Conservation (phyloP, 2,797 vertebrate species). For the Luscinia luscinia region DNA sequence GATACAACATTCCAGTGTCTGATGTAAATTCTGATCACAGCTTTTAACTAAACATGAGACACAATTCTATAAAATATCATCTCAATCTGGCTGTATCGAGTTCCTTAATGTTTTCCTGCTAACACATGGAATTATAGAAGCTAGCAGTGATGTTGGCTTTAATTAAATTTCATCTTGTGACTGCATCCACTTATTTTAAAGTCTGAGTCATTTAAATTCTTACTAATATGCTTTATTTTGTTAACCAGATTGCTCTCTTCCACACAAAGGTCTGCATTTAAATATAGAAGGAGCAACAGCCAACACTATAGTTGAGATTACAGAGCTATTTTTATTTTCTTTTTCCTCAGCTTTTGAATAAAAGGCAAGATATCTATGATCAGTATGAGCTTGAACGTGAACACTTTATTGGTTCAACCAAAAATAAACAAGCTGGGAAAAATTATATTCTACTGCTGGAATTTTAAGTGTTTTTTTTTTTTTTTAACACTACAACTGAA, state of each 20-base stretch:
- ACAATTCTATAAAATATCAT: not conserved
- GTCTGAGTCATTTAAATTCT: not conserved
- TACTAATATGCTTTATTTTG: not conserved
- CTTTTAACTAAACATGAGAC: not conserved
- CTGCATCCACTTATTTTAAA: not conserved
- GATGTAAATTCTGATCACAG: not conserved
- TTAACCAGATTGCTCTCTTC: not conserved
- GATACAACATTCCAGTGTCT: not conserved
- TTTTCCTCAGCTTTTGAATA: not conserved
- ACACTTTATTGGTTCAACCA: not conserved
- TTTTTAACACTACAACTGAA: not conserved
- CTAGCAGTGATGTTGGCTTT: not conserved
- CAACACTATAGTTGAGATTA: not conserved
- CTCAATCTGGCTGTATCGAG: not conserved
- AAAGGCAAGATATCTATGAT: not conserved
- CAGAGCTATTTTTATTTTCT: not conserved
- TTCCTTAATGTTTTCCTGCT: not conserved
- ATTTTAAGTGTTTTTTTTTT: accelerated
- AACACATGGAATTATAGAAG: not conserved
- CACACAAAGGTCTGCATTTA: not conserved
- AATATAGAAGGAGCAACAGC: not conserved
- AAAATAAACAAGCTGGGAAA: not conserved
- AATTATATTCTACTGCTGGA: not conserved
- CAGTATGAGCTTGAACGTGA: not conserved
- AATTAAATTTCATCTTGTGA: constrained; percentile 21